These are phyloP conservation scores for Drosophila cardini DNA, from an alignment of 1,140 invertebrate genomes.

Conservation along the genomic window DNA sequence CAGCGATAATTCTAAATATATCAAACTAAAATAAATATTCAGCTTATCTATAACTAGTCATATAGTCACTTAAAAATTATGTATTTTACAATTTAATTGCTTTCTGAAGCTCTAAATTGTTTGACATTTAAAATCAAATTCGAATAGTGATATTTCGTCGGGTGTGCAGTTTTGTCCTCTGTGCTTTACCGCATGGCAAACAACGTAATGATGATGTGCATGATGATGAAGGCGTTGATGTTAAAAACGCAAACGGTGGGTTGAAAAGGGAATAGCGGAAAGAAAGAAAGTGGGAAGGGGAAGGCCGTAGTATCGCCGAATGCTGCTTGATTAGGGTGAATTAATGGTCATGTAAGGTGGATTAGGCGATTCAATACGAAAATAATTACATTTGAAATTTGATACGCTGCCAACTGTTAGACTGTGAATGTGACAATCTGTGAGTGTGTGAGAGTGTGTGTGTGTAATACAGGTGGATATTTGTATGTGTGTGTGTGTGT, in stretches of 20 bases:
- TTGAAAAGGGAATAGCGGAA: constrained; percentile 35
- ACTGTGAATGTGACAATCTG: constrained; percentile 2
- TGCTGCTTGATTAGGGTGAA: constrained; percentile 83
- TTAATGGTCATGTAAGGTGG: constrained; percentile 85
- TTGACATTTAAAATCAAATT: background rate
- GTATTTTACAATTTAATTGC: too few species aligned
- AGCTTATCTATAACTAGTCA: too few species aligned
- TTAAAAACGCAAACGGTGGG: constrained; percentile 38
- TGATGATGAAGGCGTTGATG: constrained; percentile 67
- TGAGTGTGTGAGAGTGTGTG: constrained; percentile 37
- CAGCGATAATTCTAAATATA: too few species aligned
- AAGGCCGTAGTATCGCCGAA: constrained; percentile 32
- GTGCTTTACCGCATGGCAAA: constrained; percentile 49
- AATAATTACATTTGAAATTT: constrained; percentile 85
- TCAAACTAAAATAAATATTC: too few species aligned
- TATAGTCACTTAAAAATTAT: too few species aligned
- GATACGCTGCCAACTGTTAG: constrained; percentile 77
- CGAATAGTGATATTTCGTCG: constrained; percentile 32
- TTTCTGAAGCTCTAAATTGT: too few species aligned
- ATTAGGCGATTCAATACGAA: constrained; percentile 84
- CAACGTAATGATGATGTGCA: constrained; percentile 50
- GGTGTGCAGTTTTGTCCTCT: constrained; percentile 32
- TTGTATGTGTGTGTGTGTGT: constrained; percentile 33
- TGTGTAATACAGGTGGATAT: constrained; percentile 50
- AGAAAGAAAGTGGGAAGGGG: constrained; percentile 19